Evolutionary conservation across 1,140 invertebrate genomes (phyloP).

Genomic region (Temnothorax curvispinosus): DNA sequence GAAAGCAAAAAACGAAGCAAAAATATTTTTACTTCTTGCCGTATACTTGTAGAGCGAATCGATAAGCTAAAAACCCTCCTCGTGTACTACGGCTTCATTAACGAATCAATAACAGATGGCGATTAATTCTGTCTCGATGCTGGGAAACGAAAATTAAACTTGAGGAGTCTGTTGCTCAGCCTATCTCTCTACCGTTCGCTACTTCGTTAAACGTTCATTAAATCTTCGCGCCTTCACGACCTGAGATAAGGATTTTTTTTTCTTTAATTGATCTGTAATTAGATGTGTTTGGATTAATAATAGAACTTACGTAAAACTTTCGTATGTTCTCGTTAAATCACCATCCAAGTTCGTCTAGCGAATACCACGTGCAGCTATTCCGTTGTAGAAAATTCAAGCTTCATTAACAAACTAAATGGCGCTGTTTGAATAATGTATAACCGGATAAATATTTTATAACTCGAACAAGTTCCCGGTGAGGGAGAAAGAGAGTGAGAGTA

Average conservation of each 20-base stretch:
- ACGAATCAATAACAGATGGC: background rate
- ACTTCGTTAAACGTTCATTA: slow-evolving; percentile 69
- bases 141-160: slow-evolving; percentile 46
- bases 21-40: background rate
- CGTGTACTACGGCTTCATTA: background rate
- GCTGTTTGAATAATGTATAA: slow-evolving; percentile 54
- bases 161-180: slow-evolving; percentile 10
- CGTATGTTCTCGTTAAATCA: slow-evolving; percentile 49
- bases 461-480: slow-evolving; percentile 12
- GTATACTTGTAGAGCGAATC: background rate
- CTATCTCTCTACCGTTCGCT: slow-evolving; percentile 24
- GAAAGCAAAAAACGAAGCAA: background rate
- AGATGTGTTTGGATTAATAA: slow-evolving; percentile 22
- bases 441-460: slow-evolving; percentile 55
- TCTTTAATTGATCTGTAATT: slow-evolving; percentile 18
- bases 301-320: slow-evolving; percentile 62
- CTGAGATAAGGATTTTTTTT: slow-evolving; percentile 36
- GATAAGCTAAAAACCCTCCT: background rate
- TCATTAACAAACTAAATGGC: slow-evolving; percentile 49
- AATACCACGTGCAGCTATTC: slow-evolving; percentile 38
- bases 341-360: slow-evolving; percentile 16
- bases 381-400: slow-evolving; percentile 44
- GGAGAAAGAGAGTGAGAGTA: background rate
- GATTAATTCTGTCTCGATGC: slow-evolving; percentile 1
- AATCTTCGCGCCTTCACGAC: slow-evolving; percentile 57